A percentile compares a stretch with the other conserved stretches of the same genome.
Conservation (phyloP, 2,797 vertebrate genomes). For the Otus scops region DNA sequence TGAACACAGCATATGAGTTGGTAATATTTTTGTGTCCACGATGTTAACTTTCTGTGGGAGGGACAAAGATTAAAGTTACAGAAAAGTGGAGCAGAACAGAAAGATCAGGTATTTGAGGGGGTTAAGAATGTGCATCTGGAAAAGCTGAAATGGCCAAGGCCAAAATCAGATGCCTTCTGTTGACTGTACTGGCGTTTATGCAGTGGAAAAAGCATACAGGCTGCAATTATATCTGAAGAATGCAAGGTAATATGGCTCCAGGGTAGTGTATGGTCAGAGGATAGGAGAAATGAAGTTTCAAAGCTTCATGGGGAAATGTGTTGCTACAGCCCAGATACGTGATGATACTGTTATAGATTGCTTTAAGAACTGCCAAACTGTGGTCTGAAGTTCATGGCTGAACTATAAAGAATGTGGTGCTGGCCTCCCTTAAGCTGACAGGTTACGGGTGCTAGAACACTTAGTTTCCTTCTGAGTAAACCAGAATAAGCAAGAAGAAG, state of each 20-base stretch:
- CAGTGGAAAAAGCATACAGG: slow-evolving; percentile 14
- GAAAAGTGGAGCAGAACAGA: not conserved
- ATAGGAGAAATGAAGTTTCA: not conserved
- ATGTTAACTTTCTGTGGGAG: not conserved
- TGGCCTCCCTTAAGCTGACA: not conserved
- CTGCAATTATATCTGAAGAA: not conserved
- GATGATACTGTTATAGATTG: not conserved
- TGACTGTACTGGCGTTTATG: not conserved
- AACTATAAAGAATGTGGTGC: slow-evolving; percentile 7
- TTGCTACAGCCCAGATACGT: not conserved
- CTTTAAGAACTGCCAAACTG: not conserved
- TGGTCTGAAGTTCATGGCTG: slow-evolving; percentile 11
- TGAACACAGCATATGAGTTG: not conserved
- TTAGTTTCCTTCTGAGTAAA: slow-evolving; percentile 13
- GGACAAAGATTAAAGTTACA: not conserved
- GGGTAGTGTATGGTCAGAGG: not conserved
- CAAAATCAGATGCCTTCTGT: slow-evolving; percentile 33
- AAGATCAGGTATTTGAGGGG: not conserved
- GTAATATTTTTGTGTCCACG: not conserved
- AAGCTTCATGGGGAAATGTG: not conserved
- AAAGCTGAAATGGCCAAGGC: slow-evolving; percentile 4
- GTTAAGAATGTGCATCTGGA: slow-evolving; percentile 12
- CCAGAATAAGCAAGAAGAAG: not conserved
- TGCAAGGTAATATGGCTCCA: not conserved
- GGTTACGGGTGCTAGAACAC: not conserved